phyloP scores from a whole-genome alignment of 2,113 vertebrate genomes.

The Benthochromis sp. region DNA sequence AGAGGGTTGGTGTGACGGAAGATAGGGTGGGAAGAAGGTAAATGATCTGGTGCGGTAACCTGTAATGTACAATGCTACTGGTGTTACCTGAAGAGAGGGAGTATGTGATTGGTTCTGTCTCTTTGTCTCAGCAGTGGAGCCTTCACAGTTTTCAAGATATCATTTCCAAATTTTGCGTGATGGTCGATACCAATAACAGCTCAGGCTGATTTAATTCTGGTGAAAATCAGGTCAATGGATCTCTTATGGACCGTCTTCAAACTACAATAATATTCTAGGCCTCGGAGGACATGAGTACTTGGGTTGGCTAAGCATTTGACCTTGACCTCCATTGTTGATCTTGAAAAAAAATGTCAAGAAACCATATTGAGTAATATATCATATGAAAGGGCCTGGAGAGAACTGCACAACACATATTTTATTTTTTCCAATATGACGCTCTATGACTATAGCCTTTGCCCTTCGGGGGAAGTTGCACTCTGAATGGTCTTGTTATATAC shows the following conservation, averaged over 20 bases:
- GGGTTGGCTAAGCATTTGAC: background rate
- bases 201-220: background rate
- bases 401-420: background rate
- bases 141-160: background rate
- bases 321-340: background rate
- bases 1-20: background rate
- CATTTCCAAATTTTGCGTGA: background rate
- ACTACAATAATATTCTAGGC: background rate
- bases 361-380: background rate
- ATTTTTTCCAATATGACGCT: accelerated
- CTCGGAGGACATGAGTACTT: background rate
- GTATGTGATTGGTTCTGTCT: background rate
- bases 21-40: background rate
- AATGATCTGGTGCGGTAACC: background rate
- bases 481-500: background rate
- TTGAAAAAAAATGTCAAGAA: background rate
- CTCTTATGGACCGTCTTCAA: background rate
- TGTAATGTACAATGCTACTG: background rate
- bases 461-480: background rate
- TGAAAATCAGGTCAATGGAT: background rate
- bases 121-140: background rate
- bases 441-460: background rate
- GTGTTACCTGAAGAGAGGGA: background rate
- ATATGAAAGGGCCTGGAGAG: background rate
- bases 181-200: background rate